These are phyloP conservation scores for Leptothorax acervorum DNA, from an alignment of 2,888 invertebrate genomes.

Conservation along the genomic window DNA sequence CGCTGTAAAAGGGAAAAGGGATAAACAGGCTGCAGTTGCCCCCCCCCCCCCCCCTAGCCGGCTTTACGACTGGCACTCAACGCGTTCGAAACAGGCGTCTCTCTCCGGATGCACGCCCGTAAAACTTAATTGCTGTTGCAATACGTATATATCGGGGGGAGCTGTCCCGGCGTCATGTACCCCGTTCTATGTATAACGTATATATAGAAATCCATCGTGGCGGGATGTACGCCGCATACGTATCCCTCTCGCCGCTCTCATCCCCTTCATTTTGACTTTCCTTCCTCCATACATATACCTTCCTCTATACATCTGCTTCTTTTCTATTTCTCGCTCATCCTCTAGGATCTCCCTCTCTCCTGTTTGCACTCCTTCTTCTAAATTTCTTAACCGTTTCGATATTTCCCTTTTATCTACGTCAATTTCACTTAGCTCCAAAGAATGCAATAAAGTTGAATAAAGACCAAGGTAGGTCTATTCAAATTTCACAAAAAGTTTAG, in stretches of 20 bases:
- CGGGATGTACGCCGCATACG: slow-evolving; percentile 45
- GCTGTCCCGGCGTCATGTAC: slow-evolving; percentile 36
- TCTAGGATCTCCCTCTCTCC: neutral
- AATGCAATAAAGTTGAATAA: neutral
- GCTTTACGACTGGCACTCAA: slow-evolving; percentile 80
- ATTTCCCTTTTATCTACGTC: neutral
- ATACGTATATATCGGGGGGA: slow-evolving; percentile 77
- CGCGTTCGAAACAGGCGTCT: slow-evolving; percentile 80
- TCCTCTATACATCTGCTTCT: neutral
- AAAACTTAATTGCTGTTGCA: slow-evolving; percentile 84
- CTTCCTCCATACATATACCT: neutral
- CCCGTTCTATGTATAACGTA: slow-evolving; percentile 21
- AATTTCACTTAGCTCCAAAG: neutral
- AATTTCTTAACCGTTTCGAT: neutral
- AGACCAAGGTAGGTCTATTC: neutral
- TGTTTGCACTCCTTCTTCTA: neutral
- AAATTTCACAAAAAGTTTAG: neutral
- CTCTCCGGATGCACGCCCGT: slow-evolving; percentile 79
- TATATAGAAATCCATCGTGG: slow-evolving; percentile 60
- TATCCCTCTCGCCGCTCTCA: slow-evolving; percentile 35
- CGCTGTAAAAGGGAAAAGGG: slow-evolving; percentile 66
- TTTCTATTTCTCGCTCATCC: neutral
- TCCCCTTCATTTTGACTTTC: slow-evolving; percentile 15
- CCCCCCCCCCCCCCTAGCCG: slow-evolving; percentile 64
- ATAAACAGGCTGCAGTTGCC: slow-evolving; percentile 72